Conservation (phyloP, 2,797 vertebrate species). For the Spinibarbus caldwelli region DNA sequence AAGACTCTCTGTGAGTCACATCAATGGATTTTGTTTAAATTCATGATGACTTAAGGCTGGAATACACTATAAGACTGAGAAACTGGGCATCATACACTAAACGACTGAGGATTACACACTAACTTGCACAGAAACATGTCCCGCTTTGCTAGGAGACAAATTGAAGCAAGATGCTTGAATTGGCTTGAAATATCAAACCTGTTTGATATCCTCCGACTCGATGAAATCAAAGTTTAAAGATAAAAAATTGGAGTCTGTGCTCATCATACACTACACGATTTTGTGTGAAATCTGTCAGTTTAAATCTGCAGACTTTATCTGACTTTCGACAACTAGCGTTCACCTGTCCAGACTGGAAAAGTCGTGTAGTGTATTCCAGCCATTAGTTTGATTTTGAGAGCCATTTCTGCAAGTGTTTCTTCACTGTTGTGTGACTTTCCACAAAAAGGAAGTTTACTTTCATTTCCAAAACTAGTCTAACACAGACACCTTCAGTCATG, state of each 20-base stretch:
- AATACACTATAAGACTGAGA: not conserved
- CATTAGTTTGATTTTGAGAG: not conserved
- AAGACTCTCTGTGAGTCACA: conserved; percentile 77
- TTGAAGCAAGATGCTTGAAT: not conserved
- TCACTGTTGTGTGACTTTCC: not conserved
- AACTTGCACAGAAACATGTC: not conserved
- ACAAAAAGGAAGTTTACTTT: not conserved
- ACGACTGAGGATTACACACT: not conserved
- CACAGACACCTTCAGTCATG: conserved; percentile 9
- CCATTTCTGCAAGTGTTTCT: not conserved
- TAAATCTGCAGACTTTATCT: not conserved
- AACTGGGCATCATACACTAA: not conserved
- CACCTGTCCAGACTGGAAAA: not conserved
- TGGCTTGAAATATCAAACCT: not conserved
- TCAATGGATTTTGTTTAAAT: not conserved
- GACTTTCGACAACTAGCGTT: no score
- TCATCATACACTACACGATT: not conserved
- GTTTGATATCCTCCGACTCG: not conserved
- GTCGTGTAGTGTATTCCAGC: not conserved
- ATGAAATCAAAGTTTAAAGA: not conserved
- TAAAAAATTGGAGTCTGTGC: not conserved
- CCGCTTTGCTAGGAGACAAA: not conserved
- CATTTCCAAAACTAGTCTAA: no score
- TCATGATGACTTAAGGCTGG: not conserved
- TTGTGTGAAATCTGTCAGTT: no score